Base-by-base conservation (phyloP, 2,113 vertebrate genomes). In the Percopsis transmontana region DNA sequence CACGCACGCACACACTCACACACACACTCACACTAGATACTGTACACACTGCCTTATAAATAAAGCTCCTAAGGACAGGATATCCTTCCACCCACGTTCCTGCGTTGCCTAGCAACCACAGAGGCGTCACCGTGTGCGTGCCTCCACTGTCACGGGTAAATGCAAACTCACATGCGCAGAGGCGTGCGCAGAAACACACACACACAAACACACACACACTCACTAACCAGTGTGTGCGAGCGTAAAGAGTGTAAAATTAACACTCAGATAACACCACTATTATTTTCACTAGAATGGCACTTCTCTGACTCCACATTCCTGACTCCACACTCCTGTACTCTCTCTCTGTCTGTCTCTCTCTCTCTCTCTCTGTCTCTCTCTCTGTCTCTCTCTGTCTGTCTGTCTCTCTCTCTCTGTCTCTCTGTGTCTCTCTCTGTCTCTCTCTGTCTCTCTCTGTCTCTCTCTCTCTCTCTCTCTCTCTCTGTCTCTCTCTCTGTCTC, bases 41-140 rank as follows among this genome's bases (percentile, higher is more conserved):
- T 33, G 27, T 33, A 63, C 33, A 52, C 53, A 52, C 48, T 9
- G 52, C 61, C 86, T 80, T 69, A 87, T 77, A 86, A 86, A 86
- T 86, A 87, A 81, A 84, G 85, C 83, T 81, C 87, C 88, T 84
- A 81, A 87, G 84, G 83, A 90, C 89, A 91, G 90, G 90, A 91
- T 88, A 88, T 88, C 89, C 89, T 89, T 86, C 87, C 84, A 78
- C 89, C 88, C 89, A 89, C 89, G 82, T 85, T 76, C 81, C 86
- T 82, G 82, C 76, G 85, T 91, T 89, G 81, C 89, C 33, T 59
- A 70, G 89, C 79, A 86, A 87, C 85, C 76, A 23, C 65, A 79
- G 80, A 82, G 84, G 87, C 86, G 82, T 90, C 86, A 90, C 77
- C 2, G 81, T 75, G 76, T 81, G 85, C 76, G 84, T 85, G 84